Evolutionary conservation across 53 echinoderm and acorn worm species (phyloP), one percentile per base, ranked within the genome.

Genomic region (Paracentrotus lividus): DNA sequence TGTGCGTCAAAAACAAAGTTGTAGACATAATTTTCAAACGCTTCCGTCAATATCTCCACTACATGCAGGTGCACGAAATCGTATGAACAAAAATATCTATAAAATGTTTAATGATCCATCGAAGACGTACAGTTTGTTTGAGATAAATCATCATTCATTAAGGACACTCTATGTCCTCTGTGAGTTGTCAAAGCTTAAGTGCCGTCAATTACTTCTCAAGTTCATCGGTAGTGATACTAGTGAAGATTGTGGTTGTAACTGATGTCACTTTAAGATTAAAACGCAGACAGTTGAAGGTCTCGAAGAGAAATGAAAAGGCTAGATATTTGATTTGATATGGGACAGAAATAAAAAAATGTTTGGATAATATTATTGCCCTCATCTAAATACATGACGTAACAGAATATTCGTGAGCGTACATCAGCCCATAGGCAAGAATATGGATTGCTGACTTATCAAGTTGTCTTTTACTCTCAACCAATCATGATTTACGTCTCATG

Each of bases 191-290:
- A n/a, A 78, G 44, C 81, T 78, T 78, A 78, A 78, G 23, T 78
- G 81, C 45, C 47, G 81, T 78, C 81, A 78, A 78, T 78, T 78
- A 78, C 47, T 44, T 44, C 13, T 78, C 81, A 78, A 78, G 81
- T 78, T 78, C 47, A 47, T 45, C 81, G 24, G 81, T n/a, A 43
- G 18, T 36, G 3, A 78, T 2, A 3, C 31, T 12, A 33, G 61
- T 60, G 31, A 32, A 66, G 9, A 23, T 31, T 32, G 29, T 64
- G 26, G 1, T 64, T 5, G 64, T 8, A 8, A 8, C 9, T n/a
- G 64, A 27, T 64, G 29, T 26, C 16, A 7, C 8, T 12, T 64
- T 9, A 4, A 64, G 29, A 64, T 10, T 16, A 29, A 64, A 27
- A 64, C 8, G 0, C 29, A 5, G 26, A 64, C 64, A 64, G 64